Conservation (phyloP, 2,888 invertebrate genomes). For the Pristionchus maxplancki region DNA sequence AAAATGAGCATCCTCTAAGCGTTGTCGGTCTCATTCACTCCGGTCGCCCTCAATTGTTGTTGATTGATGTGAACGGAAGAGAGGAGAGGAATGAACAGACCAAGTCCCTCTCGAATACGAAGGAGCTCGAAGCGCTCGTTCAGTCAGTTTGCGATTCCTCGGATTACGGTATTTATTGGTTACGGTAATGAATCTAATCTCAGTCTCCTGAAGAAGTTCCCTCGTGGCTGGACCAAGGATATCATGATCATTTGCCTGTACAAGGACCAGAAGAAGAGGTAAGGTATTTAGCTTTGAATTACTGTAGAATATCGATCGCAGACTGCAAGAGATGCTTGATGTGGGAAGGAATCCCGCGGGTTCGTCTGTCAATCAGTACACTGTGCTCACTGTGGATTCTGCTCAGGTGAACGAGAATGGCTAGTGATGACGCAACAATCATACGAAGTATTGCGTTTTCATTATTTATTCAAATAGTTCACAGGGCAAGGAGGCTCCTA, state of each 20-base stretch:
- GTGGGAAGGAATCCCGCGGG: too few species aligned
- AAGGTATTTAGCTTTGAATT: not conserved
- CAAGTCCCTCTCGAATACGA: not conserved
- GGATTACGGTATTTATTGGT: too few species aligned
- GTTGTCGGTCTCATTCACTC: too few species aligned
- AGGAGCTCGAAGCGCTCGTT: not conserved
- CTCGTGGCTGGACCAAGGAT: not conserved
- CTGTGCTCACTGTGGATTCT: conserved; percentile 4
- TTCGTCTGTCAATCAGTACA: not conserved
- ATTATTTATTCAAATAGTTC: too few species aligned
- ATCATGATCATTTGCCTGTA: conserved; percentile 8
- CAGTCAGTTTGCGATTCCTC: not conserved
- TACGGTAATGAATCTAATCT: not conserved
- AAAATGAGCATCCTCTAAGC: too few species aligned
- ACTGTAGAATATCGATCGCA: too few species aligned
- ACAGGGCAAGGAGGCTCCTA: not conserved
- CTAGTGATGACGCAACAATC: too few species aligned
- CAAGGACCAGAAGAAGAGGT: not conserved
- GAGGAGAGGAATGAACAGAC: not conserved
- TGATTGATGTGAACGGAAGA: not conserved
- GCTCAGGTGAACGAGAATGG: not conserved
- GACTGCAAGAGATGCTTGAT: not conserved
- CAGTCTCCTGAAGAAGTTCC: conserved; percentile 1
- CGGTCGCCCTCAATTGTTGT: not conserved
- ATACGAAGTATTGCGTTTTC: too few species aligned